These are phyloP conservation scores for Geotrypetes seraphini DNA, from an alignment of 2,797 vertebrate species.

Conservation along the genomic window DNA sequence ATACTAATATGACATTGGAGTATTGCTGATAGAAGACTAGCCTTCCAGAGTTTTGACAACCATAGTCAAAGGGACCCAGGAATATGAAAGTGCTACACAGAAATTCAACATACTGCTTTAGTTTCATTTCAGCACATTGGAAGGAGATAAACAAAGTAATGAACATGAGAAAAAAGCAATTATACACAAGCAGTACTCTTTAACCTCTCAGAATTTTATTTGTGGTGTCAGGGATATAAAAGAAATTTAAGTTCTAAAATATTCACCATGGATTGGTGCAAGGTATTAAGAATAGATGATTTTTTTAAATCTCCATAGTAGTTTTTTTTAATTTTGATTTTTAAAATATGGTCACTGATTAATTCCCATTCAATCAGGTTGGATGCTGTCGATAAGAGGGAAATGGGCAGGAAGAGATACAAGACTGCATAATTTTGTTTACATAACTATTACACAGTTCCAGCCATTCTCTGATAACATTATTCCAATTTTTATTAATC, in stretches of 20 bases:
- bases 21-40: too few species aligned
- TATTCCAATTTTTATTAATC: slow-evolving; percentile 22
- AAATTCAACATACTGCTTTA: too few species aligned
- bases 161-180: too few species aligned
- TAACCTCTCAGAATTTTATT: slow-evolving; percentile 77
- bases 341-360: too few species aligned
- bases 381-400: not conserved
- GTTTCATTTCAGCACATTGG: too few species aligned
- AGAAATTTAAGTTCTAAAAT: slow-evolving; percentile 53
- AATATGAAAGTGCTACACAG: too few species aligned
- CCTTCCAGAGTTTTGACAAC: too few species aligned
- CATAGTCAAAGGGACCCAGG: too few species aligned
- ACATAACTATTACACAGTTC: slow-evolving; percentile 28
- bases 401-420: slow-evolving; percentile 11
- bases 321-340: too few species aligned
- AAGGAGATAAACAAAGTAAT: too few species aligned
- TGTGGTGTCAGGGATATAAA: slow-evolving; percentile 63
- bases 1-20: too few species aligned
- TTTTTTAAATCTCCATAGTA: too few species aligned
- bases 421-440: slow-evolving; percentile 33
- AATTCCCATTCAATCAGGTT: not conserved
- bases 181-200: slow-evolving; percentile 9
- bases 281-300: slow-evolving; percentile 12
- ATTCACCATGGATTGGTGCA: slow-evolving; percentile 12
- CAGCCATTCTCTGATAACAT: slow-evolving; percentile 25